Percentiles rank a stretch among this genome's conserved stretches.
Conservation (phyloP, 2,113 vertebrate genomes). For the Phyllostomus hastatus region DNA sequence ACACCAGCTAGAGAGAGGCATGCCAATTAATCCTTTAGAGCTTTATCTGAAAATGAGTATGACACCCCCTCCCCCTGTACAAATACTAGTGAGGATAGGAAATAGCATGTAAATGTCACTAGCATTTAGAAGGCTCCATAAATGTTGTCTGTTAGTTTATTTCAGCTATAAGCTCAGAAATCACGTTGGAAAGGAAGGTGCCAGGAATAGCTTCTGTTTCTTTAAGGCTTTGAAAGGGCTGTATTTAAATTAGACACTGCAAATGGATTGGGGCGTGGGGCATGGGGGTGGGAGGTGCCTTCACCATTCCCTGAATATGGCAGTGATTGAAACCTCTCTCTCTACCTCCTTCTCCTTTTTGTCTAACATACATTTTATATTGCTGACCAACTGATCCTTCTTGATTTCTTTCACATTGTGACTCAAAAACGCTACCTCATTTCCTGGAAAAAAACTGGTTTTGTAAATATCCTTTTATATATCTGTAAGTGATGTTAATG, state of each 20-base stretch:
- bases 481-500: conserved; percentile 24
- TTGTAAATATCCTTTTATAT: conserved; percentile 45
- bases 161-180: neutral
- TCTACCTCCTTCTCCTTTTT: neutral
- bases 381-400: neutral
- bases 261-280: neutral
- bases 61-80: rapidly evolving
- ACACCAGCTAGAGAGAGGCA: neutral
- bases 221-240: neutral
- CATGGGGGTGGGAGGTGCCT: neutral
- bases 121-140: neutral
- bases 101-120: neutral
- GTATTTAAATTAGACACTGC: neutral
- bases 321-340: neutral
- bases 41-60: neutral
- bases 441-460: conserved; percentile 26
- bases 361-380: neutral
- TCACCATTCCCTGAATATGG: neutral
- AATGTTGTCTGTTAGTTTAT: neutral
- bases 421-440: conserved; percentile 50
- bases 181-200: neutral
- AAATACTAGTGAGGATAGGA: neutral
- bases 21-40: neutral
- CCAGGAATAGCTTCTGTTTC: neutral
- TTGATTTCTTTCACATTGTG: conserved; percentile 43